A percentile compares a stretch with the other conserved stretches of the same genome.
Conservation (phyloP, 2,797 vertebrate genomes). For the Centropyge bicolor region DNA sequence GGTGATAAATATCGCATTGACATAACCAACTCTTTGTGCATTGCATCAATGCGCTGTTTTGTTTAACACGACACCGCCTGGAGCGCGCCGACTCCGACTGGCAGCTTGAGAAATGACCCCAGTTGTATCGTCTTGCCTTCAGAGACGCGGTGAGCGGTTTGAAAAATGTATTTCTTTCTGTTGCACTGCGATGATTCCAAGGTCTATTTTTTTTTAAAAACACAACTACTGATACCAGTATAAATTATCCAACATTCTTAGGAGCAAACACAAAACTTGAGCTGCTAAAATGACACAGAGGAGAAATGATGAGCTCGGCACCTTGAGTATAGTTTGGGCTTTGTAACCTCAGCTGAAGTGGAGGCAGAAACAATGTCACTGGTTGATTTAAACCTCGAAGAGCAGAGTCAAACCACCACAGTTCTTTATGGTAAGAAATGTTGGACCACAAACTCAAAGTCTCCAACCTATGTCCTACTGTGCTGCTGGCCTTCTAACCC, state of each 20-base stretch:
- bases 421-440: background rate
- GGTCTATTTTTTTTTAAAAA: background rate
- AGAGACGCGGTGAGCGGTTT: conserved; percentile 58
- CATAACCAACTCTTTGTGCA: conserved; percentile 83
- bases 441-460: no score
- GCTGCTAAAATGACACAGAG: background rate
- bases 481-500: no score
- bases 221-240: background rate
- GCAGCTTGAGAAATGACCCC: conserved; percentile 77
- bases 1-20: conserved; percentile 89
- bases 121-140: conserved; percentile 56
- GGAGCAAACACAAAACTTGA: background rate
- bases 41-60: conserved; percentile 80
- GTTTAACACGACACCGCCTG: conserved; percentile 79
- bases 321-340: background rate
- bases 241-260: background rate
- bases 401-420: background rate
- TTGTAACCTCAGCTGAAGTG: background rate
- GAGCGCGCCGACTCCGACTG: conserved; percentile 60
- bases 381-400: background rate
- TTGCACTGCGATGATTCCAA: conserved; percentile 31
- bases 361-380: background rate
- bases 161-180: conserved; percentile 68
- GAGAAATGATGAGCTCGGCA: background rate
- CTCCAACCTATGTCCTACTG: no score